Evolutionary conservation across 64 coral and sea anemone genomes (phyloP), one percentile per base, ranked within the genome.

Genomic region (Catalaphyllia jardinei): DNA sequence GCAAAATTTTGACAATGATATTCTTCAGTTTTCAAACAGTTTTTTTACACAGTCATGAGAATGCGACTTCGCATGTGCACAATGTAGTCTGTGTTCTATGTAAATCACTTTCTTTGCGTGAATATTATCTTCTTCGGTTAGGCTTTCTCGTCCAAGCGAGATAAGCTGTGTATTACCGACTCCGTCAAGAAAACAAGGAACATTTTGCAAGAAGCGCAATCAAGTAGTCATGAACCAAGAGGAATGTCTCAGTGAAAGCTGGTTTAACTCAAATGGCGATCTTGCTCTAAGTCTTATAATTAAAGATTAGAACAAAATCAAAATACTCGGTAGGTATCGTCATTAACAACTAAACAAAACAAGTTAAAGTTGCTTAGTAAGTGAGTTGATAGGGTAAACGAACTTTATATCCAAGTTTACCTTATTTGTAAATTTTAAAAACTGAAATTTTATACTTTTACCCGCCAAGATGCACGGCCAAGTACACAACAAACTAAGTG

Each of bases 281-380:
- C 59, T 82, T 82, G 60, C 38, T 38, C 79, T 39, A 64, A 64
- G 15, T 60, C 31, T 65, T 63, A 38, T 42, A 61, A 24, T 65
- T 0, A 64, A 82, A 82, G 79, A 1, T 82, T 82, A 82, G 61
- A 65, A 19, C 79, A 82, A 63, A 82, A 82, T 82, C 60, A 39
- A 63, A 65, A 62, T 20, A 64, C 60, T 60, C 74, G 33, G 74
- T 15, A 8, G 33, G 19, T 76, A 76, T 76, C 65, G 22, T n/a
- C 9, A 69, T n/a, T 69, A 9, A 69, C 65, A 69, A 69, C 65
- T 69, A 22, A 69, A 69, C 10, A 27, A 69, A 0, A 4, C 10
- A 69, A 69, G 24, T 25, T 10, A 20, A 10, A 69, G 25, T 27
- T 1, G 29, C 22, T 24, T 69, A 4, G 4, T 25, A 69, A 69